These are phyloP conservation scores for Tenrec ecaudatus DNA, from an alignment of 2,113 vertebrate species.

Conservation along the genomic window DNA sequence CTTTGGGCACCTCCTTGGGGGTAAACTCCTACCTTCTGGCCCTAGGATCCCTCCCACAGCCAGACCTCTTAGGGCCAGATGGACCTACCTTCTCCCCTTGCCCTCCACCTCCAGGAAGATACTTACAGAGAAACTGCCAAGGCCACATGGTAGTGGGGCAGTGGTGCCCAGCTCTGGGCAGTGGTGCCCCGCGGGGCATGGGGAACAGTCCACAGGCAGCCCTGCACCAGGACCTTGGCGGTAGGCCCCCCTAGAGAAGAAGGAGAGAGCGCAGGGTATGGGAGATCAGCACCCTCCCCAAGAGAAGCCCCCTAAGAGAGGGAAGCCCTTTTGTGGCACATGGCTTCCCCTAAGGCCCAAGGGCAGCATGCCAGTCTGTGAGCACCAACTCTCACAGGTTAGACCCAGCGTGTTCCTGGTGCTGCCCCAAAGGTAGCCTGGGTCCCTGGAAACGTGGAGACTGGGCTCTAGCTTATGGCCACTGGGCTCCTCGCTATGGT, in stretches of 20 bases:
- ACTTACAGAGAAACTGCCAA: slow-evolving; percentile 95
- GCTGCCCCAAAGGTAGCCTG: too few relatives aligned
- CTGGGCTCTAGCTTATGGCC: too few relatives aligned
- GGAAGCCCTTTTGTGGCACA: neutral
- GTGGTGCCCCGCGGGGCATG: slow-evolving; percentile 91
- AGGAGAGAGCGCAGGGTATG: neutral
- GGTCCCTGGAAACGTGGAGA: neutral
- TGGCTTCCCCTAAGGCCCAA: neutral
- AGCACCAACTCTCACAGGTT: too few relatives aligned
- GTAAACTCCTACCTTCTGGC: neutral
- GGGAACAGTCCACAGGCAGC: slow-evolving; percentile 86
- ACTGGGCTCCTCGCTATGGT: neutral
- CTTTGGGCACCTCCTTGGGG: neutral
- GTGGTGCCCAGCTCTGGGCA: slow-evolving; percentile 91
- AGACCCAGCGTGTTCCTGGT: neutral
- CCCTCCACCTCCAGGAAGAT: neutral
- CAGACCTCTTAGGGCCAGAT: neutral
- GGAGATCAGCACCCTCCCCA: neutral
- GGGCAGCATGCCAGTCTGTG: neutral
- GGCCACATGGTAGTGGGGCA: slow-evolving; percentile 87
- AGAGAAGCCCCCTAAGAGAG: neutral
- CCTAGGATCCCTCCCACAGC: neutral
- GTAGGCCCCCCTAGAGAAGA: slow-evolving; percentile 88
- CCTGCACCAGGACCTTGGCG: slow-evolving; percentile 84
- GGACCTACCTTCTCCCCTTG: neutral